Evolutionary conservation across 1,140 invertebrate genomes (phyloP).

Genomic region (Drosophila baimaii): DNA sequence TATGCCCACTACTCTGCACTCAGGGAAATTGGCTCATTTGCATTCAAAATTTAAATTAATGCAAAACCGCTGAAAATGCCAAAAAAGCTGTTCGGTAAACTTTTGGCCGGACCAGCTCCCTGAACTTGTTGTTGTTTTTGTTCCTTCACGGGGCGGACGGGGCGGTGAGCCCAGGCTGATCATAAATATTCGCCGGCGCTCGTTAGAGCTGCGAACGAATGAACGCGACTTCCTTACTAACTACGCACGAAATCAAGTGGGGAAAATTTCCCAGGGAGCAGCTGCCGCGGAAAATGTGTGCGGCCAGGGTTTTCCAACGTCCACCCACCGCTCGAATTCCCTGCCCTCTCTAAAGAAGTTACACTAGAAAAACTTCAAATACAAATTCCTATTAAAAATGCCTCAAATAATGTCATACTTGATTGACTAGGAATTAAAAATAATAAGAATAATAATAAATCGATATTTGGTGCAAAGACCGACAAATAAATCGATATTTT

Average conservation of each 20-base stretch:
- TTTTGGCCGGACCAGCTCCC: slow-evolving; percentile 56
- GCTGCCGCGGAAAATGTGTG: slow-evolving; percentile 75
- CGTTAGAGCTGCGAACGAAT: slow-evolving; percentile 76
- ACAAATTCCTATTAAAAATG: background rate
- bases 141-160: slow-evolving; percentile 2
- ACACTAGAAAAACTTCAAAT: background rate
- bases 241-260: slow-evolving; percentile 82
- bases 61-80: slow-evolving; percentile 78
- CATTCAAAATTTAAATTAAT: slow-evolving; percentile 84
- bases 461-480: too few relatives aligned
- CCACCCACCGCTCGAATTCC: background rate
- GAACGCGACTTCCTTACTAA: slow-evolving; percentile 82
- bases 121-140: slow-evolving; percentile 20
- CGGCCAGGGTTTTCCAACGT: slow-evolving; percentile 40
- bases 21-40: slow-evolving; percentile 83
- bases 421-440: too few relatives aligned
- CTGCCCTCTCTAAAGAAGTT: background rate
- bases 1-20: slow-evolving; percentile 68
- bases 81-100: slow-evolving; percentile 67
- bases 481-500: too few relatives aligned
- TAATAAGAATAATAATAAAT: too few relatives aligned
- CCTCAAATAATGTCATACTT: too few relatives aligned
- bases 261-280: slow-evolving; percentile 71
- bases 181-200: slow-evolving; percentile 83
- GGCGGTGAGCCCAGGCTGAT: slow-evolving; percentile 51